Base-by-base conservation (phyloP, 2,113 vertebrate species). In the Mustela nigripes region DNA sequence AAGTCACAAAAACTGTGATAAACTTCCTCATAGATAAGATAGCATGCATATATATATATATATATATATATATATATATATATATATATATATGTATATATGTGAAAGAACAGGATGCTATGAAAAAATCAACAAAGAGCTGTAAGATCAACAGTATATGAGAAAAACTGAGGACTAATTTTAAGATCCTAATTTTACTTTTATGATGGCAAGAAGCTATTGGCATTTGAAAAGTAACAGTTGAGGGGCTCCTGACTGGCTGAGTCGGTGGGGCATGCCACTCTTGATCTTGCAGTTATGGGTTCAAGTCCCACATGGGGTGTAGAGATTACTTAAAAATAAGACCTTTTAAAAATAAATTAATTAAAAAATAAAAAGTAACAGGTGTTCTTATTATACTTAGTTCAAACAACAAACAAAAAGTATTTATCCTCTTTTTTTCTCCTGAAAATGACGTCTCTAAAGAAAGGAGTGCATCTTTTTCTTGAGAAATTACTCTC, bases 161-260 rank as follows among this genome's bases (percentile, higher is more conserved):
- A 58, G 62, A 85, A 82, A 83, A 94, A 24, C 33, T 71, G 81
- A 39, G 71, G 24, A 22, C 36, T 39, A 71, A 50, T 53, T 86
- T 50, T 71, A 80, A 80, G 73, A 81, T 91, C 63, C 33, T 69
- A 36, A 73, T 73, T 73, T 95, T 89, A 83, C n/a, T 26, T 62
- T 48, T 89, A 65, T 48, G 33, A n/a, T 21, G 42, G 28, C 39
- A 91, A 74, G 78, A 53, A 82, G 33, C 56, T 76, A 53, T 15
- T 65, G 21, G 11, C 42, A 53, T 85, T 85, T 78, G 12, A 76
- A 84, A 85, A 89, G 33, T 33, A 73, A 56, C n/a, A 63, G 19
- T 18, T 42, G 71, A 11, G 69, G 36, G 36, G 36, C 36, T 24
- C 71, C 71, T 73, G 11, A 21, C 10, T 73, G 36, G 21, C 21